A percentile compares a stretch with the other conserved stretches of the same genome.
These are phyloP conservation scores for Desoria tigrina DNA, from an alignment of 2,888 invertebrate species.

Conservation along the genomic window DNA sequence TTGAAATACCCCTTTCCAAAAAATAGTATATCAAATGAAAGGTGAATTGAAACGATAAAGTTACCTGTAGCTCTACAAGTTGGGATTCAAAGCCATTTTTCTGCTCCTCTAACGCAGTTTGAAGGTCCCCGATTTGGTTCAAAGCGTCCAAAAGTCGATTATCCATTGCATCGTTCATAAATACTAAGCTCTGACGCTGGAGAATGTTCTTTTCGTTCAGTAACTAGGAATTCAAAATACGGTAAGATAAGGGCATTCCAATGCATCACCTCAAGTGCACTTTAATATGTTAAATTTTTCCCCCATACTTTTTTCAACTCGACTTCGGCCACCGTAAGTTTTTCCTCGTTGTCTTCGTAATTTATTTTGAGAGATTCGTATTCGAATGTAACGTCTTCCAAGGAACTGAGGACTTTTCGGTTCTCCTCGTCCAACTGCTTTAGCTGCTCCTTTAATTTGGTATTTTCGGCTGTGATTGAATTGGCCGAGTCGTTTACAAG, in stretches of 20 bases:
- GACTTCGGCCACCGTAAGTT: conserved; percentile 40
- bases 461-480: conserved; percentile 35
- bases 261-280: neutral
- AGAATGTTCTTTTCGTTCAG: conserved; percentile 50
- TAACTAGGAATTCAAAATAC: conserved; percentile 34
- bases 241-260: too few relatives aligned
- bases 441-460: conserved; percentile 28
- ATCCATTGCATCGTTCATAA: conserved; percentile 42
- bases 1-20: too few relatives aligned
- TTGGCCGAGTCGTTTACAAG: conserved; percentile 45
- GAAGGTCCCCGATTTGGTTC: conserved; percentile 48
- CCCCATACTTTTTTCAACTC: conserved; percentile 44
- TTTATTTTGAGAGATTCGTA: conserved; percentile 41
- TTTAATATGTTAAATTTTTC: neutral
- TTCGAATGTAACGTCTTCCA: conserved; percentile 44
- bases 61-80: conserved; percentile 36
- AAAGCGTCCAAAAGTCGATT: conserved; percentile 44
- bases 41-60: neutral
- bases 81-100: conserved; percentile 42
- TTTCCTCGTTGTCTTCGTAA: conserved; percentile 40
- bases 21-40: too few relatives aligned
- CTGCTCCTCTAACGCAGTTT: conserved; percentile 48
- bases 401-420: conserved; percentile 29
- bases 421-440: conserved; percentile 40
- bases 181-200: conserved; percentile 47